Base-by-base conservation (phyloP, 2,797 vertebrate genomes). In the Takifugu ocellatus region DNA sequence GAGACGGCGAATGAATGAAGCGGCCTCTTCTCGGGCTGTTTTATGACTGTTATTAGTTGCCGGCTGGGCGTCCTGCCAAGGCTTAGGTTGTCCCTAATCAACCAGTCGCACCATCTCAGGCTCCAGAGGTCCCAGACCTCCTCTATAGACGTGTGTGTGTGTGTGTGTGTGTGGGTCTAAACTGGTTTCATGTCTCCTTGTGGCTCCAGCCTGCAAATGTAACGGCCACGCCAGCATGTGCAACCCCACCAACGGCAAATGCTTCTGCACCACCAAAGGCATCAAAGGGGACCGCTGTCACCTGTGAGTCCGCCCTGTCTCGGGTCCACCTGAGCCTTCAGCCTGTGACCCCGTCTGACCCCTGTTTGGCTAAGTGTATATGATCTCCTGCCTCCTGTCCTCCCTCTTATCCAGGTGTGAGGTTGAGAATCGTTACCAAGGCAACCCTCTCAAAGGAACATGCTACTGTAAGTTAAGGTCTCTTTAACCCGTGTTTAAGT, bases 201-300 rank as follows among this genome's bases (percentile, higher is more conserved):
- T 39, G 25, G 42, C 14, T 56, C 21, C 90, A 99, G 97, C 94
- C 50, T 99, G 97, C 83, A 98, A 94, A 83, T 99, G 97, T 75
- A 99, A 98, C 1, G 96, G 96, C 54, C 97, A 99, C 0, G 96
- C 97, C 0, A 94, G 95, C 1, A 85, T 98, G 82, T 99, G 97
- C 82, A 97, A 96, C 78, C 89, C 94, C 10, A 96, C 93, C 85
- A 94, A 92, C 0, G 97, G 97, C 50, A 99, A 98, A 72, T 99
- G 97, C 49, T 98, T 96, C 92, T 99, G 97, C 79, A 98, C 97
- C 63, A 98, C 97, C 56, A 99, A 99, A 73, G 97, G 97, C 27
- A 97, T 99, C 77, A 99, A 98, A 89, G 97, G 97, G 71, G 96
- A 99, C 0, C 93, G 96, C 66, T 99, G 97, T 82, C 95, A 98